Percentiles rank a stretch among this genome's conserved stretches.
Evolutionary conservation across 2,888 invertebrate species (phyloP).

Genomic region (Leucania comma): DNA sequence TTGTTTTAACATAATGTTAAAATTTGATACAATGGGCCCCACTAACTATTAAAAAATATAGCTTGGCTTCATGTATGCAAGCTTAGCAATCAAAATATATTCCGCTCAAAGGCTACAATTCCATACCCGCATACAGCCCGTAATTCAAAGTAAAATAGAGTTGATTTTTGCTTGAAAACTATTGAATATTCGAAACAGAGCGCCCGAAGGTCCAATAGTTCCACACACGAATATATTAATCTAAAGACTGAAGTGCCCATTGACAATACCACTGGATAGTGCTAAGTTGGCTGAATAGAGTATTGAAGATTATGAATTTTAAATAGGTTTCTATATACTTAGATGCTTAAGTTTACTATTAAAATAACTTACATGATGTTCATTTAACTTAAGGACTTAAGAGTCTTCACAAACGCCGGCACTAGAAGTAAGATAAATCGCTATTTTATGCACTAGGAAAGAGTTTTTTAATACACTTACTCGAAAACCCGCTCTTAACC

Average conservation of each 20-base stretch:
- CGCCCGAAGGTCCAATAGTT: conserved; percentile 53
- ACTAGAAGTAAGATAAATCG: background rate
- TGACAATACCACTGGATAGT: conserved; percentile 45
- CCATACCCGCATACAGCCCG: conserved; percentile 5
- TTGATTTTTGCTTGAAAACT: conserved; percentile 63
- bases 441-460: background rate
- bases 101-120: background rate
- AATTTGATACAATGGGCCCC: too few relatives aligned
- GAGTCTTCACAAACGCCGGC: too few relatives aligned
- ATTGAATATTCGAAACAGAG: conserved; percentile 45
- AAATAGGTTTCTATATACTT: background rate
- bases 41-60: too few relatives aligned
- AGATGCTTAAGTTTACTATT: background rate
- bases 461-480: too few relatives aligned
- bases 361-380: background rate
- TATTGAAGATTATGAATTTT: conserved; percentile 27
- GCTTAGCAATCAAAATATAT: background rate
- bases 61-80: too few relatives aligned
- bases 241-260: conserved; percentile 51
- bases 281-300: conserved; percentile 31
- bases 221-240: conserved; percentile 70
- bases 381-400: background rate
- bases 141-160: conserved; percentile 46
- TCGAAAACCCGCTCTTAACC: too few relatives aligned
- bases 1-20: too few relatives aligned